Evolutionary conservation across 1,140 invertebrate genomes (phyloP).

Genomic region (Leptinotarsa undecemlineata): DNA sequence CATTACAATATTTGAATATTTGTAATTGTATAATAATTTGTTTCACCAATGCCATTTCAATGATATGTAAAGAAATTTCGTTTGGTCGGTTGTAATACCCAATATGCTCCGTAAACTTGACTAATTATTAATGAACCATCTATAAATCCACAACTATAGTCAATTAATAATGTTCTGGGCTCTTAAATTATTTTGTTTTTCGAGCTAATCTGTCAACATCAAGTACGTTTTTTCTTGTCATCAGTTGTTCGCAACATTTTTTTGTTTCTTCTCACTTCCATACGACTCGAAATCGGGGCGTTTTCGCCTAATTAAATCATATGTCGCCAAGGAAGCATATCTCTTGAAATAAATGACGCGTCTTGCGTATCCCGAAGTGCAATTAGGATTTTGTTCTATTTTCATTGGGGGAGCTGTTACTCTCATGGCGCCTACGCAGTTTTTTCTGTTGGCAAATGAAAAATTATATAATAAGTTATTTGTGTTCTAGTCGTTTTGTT

Average conservation of each 20-base stretch:
- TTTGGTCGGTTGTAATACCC: slow-evolving; percentile 3
- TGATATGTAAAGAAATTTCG: not conserved
- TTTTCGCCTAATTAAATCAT: slow-evolving; percentile 4
- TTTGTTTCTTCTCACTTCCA: slow-evolving; percentile 13
- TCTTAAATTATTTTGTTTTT: slow-evolving; percentile 24
- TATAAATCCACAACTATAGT: slow-evolving; percentile 7
- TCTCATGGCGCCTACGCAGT: not conserved
- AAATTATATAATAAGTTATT: too few relatives aligned
- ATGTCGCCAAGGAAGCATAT: not conserved
- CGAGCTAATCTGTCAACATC: slow-evolving; percentile 26
- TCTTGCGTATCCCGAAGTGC: not conserved
- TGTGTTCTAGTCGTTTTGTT: too few relatives aligned
- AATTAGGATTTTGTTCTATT: slow-evolving; percentile 1
- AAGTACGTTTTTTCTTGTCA: slow-evolving; percentile 6
- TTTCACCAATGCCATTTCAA: too few relatives aligned
- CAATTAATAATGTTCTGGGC: slow-evolving; percentile 26
- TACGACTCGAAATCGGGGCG: not conserved
- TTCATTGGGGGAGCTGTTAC: not conserved
- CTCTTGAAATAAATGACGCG: slow-evolving; percentile 11
- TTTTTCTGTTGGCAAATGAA: too few relatives aligned
- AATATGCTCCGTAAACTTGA: slow-evolving; percentile 17
- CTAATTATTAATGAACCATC: slow-evolving; percentile 19
- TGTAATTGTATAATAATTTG: too few relatives aligned
- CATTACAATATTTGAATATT: too few relatives aligned
- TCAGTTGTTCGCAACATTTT: slow-evolving; percentile 4